A percentile compares a stretch with the other conserved stretches of the same genome.
These are phyloP conservation scores for Pomatostomus ruficeps DNA, from an alignment of 2,113 vertebrate species.

Conservation along the genomic window DNA sequence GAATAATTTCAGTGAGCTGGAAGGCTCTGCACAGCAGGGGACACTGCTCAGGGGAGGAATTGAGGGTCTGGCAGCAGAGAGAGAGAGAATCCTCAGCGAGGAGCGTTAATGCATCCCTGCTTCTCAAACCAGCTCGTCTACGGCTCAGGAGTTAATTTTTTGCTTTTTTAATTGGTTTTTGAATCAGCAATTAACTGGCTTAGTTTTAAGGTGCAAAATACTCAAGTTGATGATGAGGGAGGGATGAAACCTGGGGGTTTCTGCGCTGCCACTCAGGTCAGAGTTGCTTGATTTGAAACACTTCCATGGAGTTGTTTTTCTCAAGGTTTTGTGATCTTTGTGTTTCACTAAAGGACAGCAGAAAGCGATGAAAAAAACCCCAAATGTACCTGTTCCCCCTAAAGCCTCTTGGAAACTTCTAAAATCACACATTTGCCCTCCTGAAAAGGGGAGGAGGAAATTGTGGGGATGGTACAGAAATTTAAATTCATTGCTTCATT, in stretches of 20 bases:
- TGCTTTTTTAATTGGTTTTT: not conserved
- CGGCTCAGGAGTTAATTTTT: not conserved
- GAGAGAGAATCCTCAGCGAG: no score
- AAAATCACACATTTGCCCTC: not conserved
- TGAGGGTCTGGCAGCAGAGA: not conserved
- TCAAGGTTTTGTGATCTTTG: not conserved
- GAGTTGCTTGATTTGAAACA: not conserved
- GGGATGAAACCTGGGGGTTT: not conserved
- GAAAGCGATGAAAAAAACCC: accelerated
- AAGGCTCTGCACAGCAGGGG: not conserved
- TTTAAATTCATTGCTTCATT: not conserved
- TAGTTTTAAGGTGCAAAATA: not conserved
- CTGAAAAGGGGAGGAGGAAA: not conserved
- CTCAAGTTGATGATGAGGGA: not conserved
- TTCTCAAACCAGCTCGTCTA: not conserved
- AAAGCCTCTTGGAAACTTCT: not conserved
- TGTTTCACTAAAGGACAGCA: not conserved
- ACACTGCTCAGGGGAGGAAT: accelerated
- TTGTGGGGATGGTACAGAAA: not conserved
- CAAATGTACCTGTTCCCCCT: not conserved
- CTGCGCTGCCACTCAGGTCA: not conserved
- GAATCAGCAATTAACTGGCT: not conserved
- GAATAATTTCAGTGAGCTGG: not conserved
- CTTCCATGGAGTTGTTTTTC: not conserved
- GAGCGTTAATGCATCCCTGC: not conserved